A percentile compares a stretch with the other conserved stretches of the same genome.
Conservation (phyloP, 2,113 vertebrate genomes). For the Catharus minimus region DNA sequence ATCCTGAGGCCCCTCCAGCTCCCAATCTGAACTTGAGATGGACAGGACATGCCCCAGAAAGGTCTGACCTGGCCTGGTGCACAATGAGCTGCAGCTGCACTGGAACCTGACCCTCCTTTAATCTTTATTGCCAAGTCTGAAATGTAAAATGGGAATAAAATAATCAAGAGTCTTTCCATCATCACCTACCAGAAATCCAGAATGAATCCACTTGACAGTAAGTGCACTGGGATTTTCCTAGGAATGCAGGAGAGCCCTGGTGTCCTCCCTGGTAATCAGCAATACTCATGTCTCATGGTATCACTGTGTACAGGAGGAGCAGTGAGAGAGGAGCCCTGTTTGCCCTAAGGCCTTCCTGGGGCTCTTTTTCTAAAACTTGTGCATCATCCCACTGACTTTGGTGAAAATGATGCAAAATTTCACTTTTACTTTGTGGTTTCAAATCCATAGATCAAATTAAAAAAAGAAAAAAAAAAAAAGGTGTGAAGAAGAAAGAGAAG, state of each 20-base stretch:
- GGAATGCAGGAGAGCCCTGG: background rate
- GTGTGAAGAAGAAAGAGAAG: background rate
- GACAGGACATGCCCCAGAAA: background rate
- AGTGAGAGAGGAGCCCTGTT: background rate
- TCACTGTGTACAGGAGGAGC: background rate
- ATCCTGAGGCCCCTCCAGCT: background rate
- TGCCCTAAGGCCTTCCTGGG: background rate
- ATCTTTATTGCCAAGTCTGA: background rate
- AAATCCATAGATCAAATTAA: background rate
- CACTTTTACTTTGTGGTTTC: background rate
- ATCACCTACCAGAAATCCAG: background rate
- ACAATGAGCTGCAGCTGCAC: background rate
- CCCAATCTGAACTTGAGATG: background rate
- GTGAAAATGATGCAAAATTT: background rate
- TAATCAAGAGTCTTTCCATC: accelerated
- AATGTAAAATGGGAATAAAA: background rate
- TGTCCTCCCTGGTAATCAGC: background rate
- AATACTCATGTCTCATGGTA: background rate
- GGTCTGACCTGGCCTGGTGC: background rate
- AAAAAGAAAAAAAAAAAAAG: background rate
- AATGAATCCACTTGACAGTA: background rate
- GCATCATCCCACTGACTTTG: background rate
- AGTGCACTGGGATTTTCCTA: background rate
- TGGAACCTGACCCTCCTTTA: background rate
- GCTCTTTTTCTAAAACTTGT: background rate